These are phyloP conservation scores for Adelosebastes latens DNA, from an alignment of 2,797 vertebrate genomes.

Conservation along the genomic window DNA sequence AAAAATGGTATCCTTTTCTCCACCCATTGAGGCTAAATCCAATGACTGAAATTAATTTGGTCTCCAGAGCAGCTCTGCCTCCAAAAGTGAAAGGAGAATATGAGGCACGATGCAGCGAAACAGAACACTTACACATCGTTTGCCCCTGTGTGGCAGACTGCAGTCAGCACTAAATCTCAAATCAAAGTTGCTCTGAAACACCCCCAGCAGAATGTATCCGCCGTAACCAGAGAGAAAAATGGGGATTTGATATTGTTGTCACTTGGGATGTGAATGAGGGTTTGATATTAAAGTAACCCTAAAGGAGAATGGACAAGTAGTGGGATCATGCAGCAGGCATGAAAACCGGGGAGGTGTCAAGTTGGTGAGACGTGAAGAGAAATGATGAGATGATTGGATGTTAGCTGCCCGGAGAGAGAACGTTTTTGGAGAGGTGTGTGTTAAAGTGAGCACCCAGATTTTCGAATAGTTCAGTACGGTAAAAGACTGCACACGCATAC, in stretches of 20 bases:
- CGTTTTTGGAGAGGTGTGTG: background rate
- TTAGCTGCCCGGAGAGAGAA: slow-evolving; percentile 11
- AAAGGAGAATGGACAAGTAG: slow-evolving; percentile 37
- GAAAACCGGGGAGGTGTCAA: background rate
- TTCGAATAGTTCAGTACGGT: background rate
- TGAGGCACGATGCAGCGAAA: background rate
- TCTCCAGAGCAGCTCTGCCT: background rate
- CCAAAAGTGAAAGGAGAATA: background rate
- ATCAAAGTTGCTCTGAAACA: slow-evolving; percentile 33
- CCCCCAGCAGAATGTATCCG: background rate
- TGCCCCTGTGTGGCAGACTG: background rate
- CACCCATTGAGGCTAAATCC: slow-evolving; percentile 21
- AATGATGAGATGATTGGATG: slow-evolving; percentile 41
- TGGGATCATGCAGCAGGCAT: slow-evolving; percentile 3
- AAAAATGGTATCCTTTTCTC: slow-evolving; percentile 19
- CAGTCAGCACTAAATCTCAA: slow-evolving; percentile 34
- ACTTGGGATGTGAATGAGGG: background rate
- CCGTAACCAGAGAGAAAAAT: slow-evolving; percentile 17
- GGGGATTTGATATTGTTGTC: slow-evolving; percentile 7
- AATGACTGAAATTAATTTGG: slow-evolving; percentile 22
- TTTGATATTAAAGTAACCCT: background rate
- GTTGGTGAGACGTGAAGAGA: slow-evolving; percentile 8
- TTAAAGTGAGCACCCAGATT: background rate
- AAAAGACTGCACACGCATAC: background rate
- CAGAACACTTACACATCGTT: slow-evolving; percentile 2